A percentile compares a stretch with the other conserved stretches of the same genome.
phyloP scores from a whole-genome alignment of 2,797 vertebrate genomes.

The Agapornis canus region DNA sequence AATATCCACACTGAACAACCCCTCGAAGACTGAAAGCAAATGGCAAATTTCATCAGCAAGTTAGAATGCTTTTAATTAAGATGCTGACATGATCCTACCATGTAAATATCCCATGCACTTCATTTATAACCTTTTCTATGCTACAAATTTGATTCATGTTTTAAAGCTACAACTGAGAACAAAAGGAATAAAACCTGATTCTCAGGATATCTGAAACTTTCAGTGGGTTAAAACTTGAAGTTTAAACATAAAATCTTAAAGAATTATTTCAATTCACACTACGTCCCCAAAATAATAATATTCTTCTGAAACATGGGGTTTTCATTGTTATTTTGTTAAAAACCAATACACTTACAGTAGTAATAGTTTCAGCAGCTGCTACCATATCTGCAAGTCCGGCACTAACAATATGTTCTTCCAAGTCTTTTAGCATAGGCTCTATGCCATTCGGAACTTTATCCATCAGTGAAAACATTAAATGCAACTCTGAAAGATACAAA shows the following conservation, averaged over 20 bases:
- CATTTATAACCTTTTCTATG: neutral
- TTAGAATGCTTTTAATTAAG: neutral
- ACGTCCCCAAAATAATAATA: neutral
- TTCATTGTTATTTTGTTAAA: neutral
- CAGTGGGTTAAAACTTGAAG: neutral
- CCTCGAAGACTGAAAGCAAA: neutral
- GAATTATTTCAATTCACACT: neutral
- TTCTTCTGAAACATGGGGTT: neutral
- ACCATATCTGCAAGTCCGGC: slow-evolving; percentile 98
- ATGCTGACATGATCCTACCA: neutral
- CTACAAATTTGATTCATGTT: neutral
- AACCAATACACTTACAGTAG: slow-evolving; percentile 85
- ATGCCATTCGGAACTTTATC: slow-evolving; percentile 98
- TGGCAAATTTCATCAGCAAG: neutral
- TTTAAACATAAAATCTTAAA: neutral
- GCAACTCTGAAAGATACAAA: slow-evolving; percentile 85
- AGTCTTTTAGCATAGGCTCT: slow-evolving; percentile 97
- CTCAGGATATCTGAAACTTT: neutral
- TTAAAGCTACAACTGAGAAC: neutral
- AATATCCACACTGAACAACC: neutral
- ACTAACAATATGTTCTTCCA: slow-evolving; percentile 98
- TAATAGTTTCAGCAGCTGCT: slow-evolving; percentile 96
- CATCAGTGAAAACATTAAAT: slow-evolving; percentile 99
- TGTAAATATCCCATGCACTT: neutral
- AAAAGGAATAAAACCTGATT: neutral